Evolutionary conservation across 1,140 invertebrate species (phyloP).

Genomic region (Gryllus bimaculatus): DNA sequence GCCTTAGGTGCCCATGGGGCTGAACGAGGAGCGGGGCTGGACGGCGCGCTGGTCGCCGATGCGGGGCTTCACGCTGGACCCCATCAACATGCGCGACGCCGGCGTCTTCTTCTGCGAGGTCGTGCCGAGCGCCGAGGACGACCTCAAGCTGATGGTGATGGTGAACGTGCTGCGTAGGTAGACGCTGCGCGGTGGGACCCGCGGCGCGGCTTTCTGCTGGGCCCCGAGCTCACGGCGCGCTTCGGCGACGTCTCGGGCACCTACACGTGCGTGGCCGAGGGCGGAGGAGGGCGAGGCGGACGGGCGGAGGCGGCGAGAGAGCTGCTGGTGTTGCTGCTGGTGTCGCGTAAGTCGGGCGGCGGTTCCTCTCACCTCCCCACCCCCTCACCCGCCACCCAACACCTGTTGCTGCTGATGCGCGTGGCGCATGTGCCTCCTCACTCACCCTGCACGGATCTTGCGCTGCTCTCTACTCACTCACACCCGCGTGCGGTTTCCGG

Average conservation of each 20-base stretch:
- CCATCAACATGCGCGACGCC: not conserved
- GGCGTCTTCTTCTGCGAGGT: not conserved
- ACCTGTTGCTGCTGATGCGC: too few relatives aligned
- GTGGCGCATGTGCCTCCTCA: too few relatives aligned
- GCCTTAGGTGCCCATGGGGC: not conserved
- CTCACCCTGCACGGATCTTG: too few relatives aligned
- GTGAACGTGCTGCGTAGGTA: not conserved
- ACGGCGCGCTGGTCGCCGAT: not conserved
- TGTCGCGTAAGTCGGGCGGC: not conserved
- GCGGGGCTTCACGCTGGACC: not conserved
- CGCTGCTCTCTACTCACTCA: too few relatives aligned
- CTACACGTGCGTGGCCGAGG: not conserved
- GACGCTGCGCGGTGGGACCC: not conserved
- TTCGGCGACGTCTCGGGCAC: too few relatives aligned
- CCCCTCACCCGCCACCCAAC: too few relatives aligned
- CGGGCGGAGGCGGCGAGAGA: not conserved
- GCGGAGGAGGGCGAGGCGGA: too few relatives aligned
- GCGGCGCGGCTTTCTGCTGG: not conserved
- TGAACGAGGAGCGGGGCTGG: not conserved
- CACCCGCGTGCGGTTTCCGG: too few relatives aligned
- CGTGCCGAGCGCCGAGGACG: not conserved
- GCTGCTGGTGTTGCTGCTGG: not conserved
- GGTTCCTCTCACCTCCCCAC: not conserved
- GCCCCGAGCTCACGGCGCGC: not conserved
- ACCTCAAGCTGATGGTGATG: not conserved